Conservation (phyloP, 2,888 invertebrate species). For the Lysandra coridon region DNA sequence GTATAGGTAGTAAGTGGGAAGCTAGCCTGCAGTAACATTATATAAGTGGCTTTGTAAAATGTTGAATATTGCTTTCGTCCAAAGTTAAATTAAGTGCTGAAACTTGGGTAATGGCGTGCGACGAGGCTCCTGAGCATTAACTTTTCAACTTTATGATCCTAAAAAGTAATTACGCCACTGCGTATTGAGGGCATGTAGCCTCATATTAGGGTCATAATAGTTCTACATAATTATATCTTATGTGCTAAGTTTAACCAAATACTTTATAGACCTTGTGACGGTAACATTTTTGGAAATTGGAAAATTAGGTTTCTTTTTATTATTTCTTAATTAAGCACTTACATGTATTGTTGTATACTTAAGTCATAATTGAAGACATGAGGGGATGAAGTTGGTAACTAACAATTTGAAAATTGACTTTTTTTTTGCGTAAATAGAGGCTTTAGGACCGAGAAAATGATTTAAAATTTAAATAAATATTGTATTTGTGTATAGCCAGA, state of each 20-base stretch:
- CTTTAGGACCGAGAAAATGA: too few relatives aligned
- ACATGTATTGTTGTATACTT: too few relatives aligned
- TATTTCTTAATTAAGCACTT: too few relatives aligned
- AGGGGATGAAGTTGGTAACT: too few relatives aligned
- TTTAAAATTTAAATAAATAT: too few relatives aligned
- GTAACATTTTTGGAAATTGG: too few relatives aligned
- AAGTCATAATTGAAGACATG: too few relatives aligned
- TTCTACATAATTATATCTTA: not conserved
- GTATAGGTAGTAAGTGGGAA: not conserved
- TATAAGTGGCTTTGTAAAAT: not conserved
- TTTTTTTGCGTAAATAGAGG: too few relatives aligned
- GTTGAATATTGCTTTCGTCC: constrained; percentile 2
- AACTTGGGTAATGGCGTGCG: not conserved
- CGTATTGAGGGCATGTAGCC: not conserved
- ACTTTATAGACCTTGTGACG: not conserved
- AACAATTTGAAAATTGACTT: too few relatives aligned
- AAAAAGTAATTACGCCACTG: not conserved
- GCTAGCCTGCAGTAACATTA: not conserved
- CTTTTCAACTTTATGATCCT: constrained; percentile 11
- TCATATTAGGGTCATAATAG: not conserved
- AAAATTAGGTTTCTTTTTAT: too few relatives aligned
- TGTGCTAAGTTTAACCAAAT: not conserved
- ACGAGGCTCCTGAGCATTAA: constrained; percentile 6
- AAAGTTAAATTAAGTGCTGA: constrained; percentile 11
- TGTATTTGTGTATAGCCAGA: too few relatives aligned